Evolutionary conservation across 2,888 invertebrate species (phyloP).

Genomic region (Hydrotaea diabolus): DNA sequence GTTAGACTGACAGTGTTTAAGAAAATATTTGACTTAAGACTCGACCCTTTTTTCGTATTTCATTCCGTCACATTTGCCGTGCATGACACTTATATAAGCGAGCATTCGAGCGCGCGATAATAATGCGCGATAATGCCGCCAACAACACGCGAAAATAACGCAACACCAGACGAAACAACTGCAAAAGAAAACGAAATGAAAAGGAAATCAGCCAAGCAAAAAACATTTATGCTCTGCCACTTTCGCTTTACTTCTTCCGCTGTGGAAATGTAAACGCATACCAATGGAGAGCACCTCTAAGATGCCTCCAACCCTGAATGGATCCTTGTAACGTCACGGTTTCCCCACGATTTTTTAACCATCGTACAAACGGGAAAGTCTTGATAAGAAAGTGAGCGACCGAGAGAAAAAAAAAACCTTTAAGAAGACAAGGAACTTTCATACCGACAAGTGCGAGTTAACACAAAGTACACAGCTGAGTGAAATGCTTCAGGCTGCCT

Average conservation of each 20-base stretch:
- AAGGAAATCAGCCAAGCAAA: not conserved
- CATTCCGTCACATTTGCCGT: constrained; percentile 72
- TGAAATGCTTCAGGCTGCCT: constrained; percentile 60
- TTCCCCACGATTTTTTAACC: too few relatives aligned
- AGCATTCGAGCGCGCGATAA: constrained; percentile 69
- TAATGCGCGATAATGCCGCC: constrained; percentile 77
- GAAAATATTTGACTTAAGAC: constrained; percentile 58
- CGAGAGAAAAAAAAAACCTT: constrained; percentile 20
- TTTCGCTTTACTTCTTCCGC: not conserved
- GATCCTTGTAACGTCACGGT: not conserved
- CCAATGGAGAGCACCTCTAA: not conserved
- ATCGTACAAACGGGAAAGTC: not conserved
- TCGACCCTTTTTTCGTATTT: constrained; percentile 51
- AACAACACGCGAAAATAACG: constrained; percentile 70
- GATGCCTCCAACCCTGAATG: not conserved
- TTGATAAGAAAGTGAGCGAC: not conserved
- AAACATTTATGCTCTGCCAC: not conserved
- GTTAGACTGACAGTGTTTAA: constrained; percentile 59
- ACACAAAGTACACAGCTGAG: constrained; percentile 55
- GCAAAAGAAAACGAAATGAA: not conserved
- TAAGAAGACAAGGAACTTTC: constrained; percentile 32
- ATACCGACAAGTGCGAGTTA: constrained; percentile 34
- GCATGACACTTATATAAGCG: constrained; percentile 78
- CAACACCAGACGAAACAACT: constrained; percentile 27
- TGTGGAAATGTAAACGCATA: constrained; percentile 38